Conservation (phyloP, 2,113 vertebrate species). For the Alectura lathami region DNA sequence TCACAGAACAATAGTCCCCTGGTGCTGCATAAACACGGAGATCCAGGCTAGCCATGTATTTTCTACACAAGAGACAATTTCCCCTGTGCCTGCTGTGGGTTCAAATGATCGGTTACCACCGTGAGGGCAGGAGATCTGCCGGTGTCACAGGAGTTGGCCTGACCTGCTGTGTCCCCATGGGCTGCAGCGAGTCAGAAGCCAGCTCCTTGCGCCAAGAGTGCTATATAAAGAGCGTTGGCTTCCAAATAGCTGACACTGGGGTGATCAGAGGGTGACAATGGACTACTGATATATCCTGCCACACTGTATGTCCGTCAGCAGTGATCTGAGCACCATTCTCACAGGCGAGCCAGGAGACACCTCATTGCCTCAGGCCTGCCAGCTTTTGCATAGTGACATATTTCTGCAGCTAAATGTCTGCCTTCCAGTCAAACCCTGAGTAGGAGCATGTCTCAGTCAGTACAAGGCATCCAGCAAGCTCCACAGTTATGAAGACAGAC, state of each 20-base stretch:
- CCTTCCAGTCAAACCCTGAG: background rate
- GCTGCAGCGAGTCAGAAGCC: background rate
- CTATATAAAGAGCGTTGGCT: background rate
- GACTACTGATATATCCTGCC: background rate
- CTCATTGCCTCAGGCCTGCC: background rate
- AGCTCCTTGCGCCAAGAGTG: background rate
- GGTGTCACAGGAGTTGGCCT: slow-evolving; percentile 30
- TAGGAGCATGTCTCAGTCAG: background rate
- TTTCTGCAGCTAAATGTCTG: background rate
- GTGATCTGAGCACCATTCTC: background rate
- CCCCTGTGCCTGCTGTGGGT: slow-evolving; percentile 53
- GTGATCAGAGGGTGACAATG: background rate
- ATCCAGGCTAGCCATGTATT: slow-evolving; percentile 66
- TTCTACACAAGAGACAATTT: slow-evolving; percentile 65
- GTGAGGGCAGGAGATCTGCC: background rate
- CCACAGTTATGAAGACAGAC: background rate
- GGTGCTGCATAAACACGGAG: slow-evolving; percentile 71
- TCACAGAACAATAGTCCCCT: slow-evolving; percentile 71
- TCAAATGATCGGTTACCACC: slow-evolving; percentile 24
- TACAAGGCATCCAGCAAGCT: background rate
- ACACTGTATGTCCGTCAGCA: background rate
- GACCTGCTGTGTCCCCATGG: background rate
- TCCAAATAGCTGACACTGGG: background rate
- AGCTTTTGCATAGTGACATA: background rate
- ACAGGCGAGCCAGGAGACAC: background rate